Percentiles rank a stretch among this genome's conserved stretches.
Conservation (phyloP, 2,113 vertebrate genomes). For the Rutilus rutilus region DNA sequence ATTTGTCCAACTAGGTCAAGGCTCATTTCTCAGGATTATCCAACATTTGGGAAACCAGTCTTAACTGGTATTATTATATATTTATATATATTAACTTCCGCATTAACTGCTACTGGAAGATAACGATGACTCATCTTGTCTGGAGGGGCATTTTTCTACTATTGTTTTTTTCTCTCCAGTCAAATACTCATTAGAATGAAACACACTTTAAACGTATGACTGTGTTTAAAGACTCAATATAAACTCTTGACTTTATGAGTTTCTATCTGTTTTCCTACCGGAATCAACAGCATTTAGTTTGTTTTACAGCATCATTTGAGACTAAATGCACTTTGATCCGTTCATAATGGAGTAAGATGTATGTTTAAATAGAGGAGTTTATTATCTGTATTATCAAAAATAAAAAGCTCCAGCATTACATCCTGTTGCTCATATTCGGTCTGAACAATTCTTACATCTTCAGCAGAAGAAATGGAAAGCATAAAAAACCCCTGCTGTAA, state of each 20-base stretch:
- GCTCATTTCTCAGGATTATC: not conserved
- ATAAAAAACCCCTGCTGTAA: slow-evolving; percentile 8
- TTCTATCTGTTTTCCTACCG: not conserved
- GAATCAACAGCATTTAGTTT: not conserved
- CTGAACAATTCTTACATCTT: not conserved
- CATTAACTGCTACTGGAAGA: not conserved
- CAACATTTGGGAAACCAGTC: not conserved
- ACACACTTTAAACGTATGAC: no score
- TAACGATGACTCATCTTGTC: not conserved
- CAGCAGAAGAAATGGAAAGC: not conserved
- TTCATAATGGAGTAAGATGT: not conserved
- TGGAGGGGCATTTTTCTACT: not conserved
- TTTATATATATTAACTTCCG: no score
- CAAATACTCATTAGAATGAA: no score
- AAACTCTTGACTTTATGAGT: not conserved
- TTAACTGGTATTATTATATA: not conserved
- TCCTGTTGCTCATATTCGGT: not conserved
- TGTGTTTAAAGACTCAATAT: no score
- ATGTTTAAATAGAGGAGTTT: not conserved
- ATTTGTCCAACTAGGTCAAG: not conserved
- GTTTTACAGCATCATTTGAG: no score
- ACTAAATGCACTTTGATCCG: not conserved
- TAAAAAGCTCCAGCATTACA: not conserved
- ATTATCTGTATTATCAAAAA: not conserved
- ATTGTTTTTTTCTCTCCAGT: not conserved